Conservation (phyloP, 2,113 vertebrate genomes). For the Ceyx melanurus region DNA sequence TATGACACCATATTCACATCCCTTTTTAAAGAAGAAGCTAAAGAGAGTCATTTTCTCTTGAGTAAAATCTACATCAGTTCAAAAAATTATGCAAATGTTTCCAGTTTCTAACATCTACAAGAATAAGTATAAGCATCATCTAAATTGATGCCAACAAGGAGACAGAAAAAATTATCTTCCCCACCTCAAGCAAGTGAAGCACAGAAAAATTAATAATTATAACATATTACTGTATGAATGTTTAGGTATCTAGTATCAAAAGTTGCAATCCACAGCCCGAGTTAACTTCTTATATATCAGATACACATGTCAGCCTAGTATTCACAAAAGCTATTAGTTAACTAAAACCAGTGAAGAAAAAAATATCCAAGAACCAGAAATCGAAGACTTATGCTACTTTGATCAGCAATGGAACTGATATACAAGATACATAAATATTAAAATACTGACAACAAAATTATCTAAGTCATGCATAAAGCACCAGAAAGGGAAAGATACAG, state of each 20-base stretch:
- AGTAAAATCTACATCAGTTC: background rate
- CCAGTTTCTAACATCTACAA: background rate
- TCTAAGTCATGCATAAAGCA: background rate
- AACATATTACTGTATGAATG: background rate
- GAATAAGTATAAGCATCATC: background rate
- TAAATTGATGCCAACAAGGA: background rate
- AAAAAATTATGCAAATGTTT: background rate
- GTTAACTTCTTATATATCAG: background rate
- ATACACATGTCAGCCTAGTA: background rate
- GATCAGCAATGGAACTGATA: background rate
- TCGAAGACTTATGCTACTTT: background rate
- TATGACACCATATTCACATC: background rate
- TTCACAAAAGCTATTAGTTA: background rate
- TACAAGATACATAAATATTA: background rate
- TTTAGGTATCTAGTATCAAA: background rate
- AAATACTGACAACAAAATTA: background rate
- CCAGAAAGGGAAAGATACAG: background rate
- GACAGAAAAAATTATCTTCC: background rate
- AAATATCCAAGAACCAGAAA: background rate
- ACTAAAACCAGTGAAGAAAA: background rate
- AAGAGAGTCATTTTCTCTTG: constrained; percentile 11
- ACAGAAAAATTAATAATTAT: background rate
- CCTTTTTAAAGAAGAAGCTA: background rate
- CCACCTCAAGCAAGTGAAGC: background rate
- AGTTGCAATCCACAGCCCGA: background rate